A percentile compares a stretch with the other conserved stretches of the same genome.
Conservation (phyloP, 2,113 vertebrate species). For the Seriola quinqueradiata region DNA sequence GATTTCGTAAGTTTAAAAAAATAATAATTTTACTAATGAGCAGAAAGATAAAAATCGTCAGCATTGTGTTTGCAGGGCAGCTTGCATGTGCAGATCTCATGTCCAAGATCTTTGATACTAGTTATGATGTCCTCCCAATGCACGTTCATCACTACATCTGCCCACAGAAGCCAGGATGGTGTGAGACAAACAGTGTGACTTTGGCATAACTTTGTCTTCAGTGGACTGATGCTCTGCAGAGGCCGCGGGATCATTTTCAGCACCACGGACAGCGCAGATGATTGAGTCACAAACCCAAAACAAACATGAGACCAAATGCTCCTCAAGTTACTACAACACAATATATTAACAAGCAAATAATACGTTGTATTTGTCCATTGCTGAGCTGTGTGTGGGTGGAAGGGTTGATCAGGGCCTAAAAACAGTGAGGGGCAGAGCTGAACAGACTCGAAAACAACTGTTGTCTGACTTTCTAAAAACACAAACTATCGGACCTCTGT, state of each 20-base stretch:
- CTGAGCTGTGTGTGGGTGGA: background rate
- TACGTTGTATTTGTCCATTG: background rate
- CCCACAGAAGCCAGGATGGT: background rate
- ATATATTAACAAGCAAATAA: background rate
- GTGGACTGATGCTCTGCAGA: constrained; percentile 13
- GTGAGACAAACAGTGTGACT: background rate
- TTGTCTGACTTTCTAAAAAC: constrained; percentile 22
- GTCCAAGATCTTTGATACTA: background rate
- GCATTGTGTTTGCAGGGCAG: background rate
- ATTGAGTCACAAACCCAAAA: constrained; percentile 22
- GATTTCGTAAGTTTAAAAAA: too few species aligned
- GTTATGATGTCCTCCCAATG: background rate
- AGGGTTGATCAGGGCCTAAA: background rate
- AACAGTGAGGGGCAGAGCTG: background rate
- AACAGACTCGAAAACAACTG: constrained; percentile 16
- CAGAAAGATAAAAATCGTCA: background rate
- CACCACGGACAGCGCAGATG: constrained; percentile 72
- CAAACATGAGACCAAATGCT: background rate
- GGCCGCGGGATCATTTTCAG: constrained; percentile 60
- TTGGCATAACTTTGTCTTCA: background rate
- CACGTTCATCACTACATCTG: background rate
- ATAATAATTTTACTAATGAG: background rate
- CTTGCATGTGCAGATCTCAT: constrained; percentile 1
- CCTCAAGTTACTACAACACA: background rate
- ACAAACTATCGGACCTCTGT: constrained; percentile 9